These are phyloP conservation scores for Amblyornis subalaris DNA, from an alignment of 2,113 vertebrate genomes.

Conservation along the genomic window DNA sequence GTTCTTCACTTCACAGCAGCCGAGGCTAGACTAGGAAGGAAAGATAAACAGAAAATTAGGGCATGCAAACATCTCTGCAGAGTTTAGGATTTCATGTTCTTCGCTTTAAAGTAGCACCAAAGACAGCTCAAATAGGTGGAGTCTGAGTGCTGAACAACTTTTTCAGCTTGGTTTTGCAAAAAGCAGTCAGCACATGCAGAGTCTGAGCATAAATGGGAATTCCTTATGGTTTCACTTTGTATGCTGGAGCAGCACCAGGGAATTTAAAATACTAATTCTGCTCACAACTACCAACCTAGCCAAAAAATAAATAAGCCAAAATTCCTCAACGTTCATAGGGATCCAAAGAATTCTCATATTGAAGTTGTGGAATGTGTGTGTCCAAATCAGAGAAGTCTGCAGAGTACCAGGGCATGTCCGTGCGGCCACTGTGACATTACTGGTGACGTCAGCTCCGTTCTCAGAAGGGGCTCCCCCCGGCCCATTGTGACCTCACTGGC, in stretches of 20 bases:
- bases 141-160: neutral
- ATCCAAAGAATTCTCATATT: neutral
- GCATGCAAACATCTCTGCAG: neutral
- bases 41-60: neutral
- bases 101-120: neutral
- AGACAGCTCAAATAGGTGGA: neutral
- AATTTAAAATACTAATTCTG: neutral
- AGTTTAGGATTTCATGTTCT: too few relatives aligned
- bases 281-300: too few relatives aligned
- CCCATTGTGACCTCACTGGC: too few relatives aligned
- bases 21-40: slow-evolving; percentile 75
- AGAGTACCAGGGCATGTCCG: too few relatives aligned
- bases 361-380: neutral
- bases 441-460: too few relatives aligned
- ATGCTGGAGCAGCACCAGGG: too few relatives aligned
- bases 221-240: neutral
- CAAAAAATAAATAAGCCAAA: too few relatives aligned
- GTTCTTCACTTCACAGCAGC: slow-evolving; percentile 81
- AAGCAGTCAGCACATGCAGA: neutral
- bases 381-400: neutral
- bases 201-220: neutral
- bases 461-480: too few relatives aligned
- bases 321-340: neutral
- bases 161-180: neutral
- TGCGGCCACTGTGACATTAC: too few relatives aligned